Base-by-base conservation (phyloP, 2,888 invertebrate species). In the Bhutanitis thaidina region DNA sequence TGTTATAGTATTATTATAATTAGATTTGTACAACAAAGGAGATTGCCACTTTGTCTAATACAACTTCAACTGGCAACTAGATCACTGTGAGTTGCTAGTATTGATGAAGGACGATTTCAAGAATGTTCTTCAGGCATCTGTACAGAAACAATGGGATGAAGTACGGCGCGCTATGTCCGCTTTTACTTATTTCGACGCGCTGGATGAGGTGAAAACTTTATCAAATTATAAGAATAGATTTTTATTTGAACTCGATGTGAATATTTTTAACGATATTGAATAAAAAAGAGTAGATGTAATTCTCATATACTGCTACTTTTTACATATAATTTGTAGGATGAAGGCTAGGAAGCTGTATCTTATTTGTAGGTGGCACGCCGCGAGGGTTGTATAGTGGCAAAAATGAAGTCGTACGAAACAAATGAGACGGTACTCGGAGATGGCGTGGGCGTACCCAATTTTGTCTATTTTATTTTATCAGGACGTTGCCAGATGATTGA, bases 361-460 rank as follows among this genome's bases (percentile, higher is more conserved):
- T 32, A 45, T 58, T 49, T 15, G 30, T 61, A 90, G 90, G 85
- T 91, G 1, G 86, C 91, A 0, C 88, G 90, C 45, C 87, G 92
- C 39, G 93, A 93, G 72, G 93, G 93, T 62, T 93, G 93, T 61
- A 92, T 93, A 59, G 80, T 93, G 20, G 91, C 93, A 3, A 92
- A 91, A 75, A 90, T 92, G 67, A 91, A 90, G 64, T 73, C 87
- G 1, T 93, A 84, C 62, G 75, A 77, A 14, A 57, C 78, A 0
- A 90, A 92, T 57, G 91, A 93, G 60, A 92, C 91, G 8, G 65
- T 92, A 3, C 69, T 91, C 10, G 91, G 91, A 0, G 91, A 91
- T 54, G 89, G 88, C 13, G 67, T 74, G 36, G 91, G 91, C 8
- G 70, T 90, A 4, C 59, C 77, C 29, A 87, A 86, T 65, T 84